Evolutionary conservation across 2,113 vertebrate species (phyloP).

Genomic region (Greenwoodochromis staneri): DNA sequence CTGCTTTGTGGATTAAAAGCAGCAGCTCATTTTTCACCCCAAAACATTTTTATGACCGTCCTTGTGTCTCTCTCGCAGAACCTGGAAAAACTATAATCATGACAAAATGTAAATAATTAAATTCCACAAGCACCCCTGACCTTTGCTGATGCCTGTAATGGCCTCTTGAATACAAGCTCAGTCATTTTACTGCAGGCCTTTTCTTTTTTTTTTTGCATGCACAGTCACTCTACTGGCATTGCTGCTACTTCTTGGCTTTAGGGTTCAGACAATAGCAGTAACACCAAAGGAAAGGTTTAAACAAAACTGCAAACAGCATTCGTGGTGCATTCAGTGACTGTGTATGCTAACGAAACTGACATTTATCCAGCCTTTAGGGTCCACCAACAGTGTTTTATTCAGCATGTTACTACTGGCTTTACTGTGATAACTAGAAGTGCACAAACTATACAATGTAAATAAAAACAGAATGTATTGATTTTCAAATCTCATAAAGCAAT

Average conservation of each 20-base stretch:
- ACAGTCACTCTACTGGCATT: background rate
- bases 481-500: background rate
- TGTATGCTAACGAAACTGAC: background rate
- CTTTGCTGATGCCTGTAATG: background rate
- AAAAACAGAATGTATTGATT: background rate
- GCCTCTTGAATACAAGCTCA: background rate
- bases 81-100: background rate
- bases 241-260: background rate
- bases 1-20: background rate
- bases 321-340: background rate
- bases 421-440: background rate
- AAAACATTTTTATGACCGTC: background rate
- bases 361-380: background rate
- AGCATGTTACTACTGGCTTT: background rate
- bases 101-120: background rate
- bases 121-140: background rate
- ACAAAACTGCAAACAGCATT: background rate
- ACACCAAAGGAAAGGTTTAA: background rate
- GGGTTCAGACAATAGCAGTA: background rate
- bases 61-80: background rate
- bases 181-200: background rate
- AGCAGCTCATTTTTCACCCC: background rate
- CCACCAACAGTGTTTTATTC: background rate
- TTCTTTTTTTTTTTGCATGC: background rate
- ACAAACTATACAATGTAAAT: background rate